Evolutionary conservation across 2,888 invertebrate genomes (phyloP), one percentile per base, ranked within the genome.

Genomic region (Drosophila kambysellisi): DNA sequence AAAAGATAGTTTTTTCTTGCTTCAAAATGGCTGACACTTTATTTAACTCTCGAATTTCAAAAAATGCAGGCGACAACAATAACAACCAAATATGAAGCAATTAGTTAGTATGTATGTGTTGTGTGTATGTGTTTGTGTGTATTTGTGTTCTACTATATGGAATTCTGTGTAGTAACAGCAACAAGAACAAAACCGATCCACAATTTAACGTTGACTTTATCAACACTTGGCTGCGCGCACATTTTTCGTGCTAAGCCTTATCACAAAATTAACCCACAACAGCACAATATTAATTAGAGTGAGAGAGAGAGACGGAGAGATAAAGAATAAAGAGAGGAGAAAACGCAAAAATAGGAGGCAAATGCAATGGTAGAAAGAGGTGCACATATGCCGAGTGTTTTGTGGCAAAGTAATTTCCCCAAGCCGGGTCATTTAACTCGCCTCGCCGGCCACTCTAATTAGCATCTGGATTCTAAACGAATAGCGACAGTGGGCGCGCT

Each of bases 381-480:
- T 43, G 4, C 15, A 43, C 41, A 50, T 39, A 9, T 39, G 17
- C 6, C 9, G 29, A 20, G 46, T 60, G 37, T 54, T 30, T 43
- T 37, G 29, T 12, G 61, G 62, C 53, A 43, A 25, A 58, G 46
- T 51, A 51, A 72, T 56, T 67, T 64, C 51, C 50, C 33, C 52
- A 32, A 62, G 67, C 48, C 68, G 75, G 88, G 88, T 87, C 84
- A 85, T 87, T 84, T 84, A 87, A 84, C 85, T 56, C 82, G 64
- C 39, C 53, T 51, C 51, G 66, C 52, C 54, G 52, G 32, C 29
- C 66, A 82, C 76, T 74, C 62, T 81, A 81, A 82, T 85, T 85
- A 85, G 70, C 84, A 85, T 66, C 33, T 46, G 39, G 53, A 60
- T 71, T 80, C 88, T 85, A 85, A 85, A 64, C 71, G 67, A 67